Base-by-base conservation (phyloP, 2,113 vertebrate species). In the Malurus alboscapulatus region DNA sequence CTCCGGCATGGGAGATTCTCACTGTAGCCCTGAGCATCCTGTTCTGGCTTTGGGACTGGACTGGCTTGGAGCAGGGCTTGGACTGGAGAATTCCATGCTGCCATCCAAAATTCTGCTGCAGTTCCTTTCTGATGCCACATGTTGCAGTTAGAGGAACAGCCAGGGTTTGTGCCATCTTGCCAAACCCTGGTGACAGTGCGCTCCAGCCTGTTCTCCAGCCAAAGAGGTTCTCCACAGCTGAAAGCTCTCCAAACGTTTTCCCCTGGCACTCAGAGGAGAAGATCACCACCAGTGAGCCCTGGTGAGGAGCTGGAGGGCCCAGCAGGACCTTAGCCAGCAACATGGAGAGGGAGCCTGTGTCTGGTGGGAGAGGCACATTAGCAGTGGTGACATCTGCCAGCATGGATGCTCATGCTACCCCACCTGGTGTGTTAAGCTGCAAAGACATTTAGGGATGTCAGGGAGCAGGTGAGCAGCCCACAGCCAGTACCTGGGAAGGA, bases 401-500 rank as follows among this genome's bases (percentile, higher is more conserved):
- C 34, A 50, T n/a, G 67, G 8, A 20, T 11, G 14, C 8, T 57
- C 2, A 0, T 45, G 67, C 8, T n/a, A 6, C 67, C 38, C 57
- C 18, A 26, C 19, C 17, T 21, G 16, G 20, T 30, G n/a, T 2
- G 2, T 42, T 69, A 29, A 71, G 6, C 24, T 20, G 14, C 3
- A 27, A 20, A 36, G 34, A 17, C 47, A 58, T 30, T 92, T 83
- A 36, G 54, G 16, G 14, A 24, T 51, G 26, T 20, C 14, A 36
- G 18, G 59, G 30, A 63, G 10, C 6, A 21, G 67, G 24, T 0
- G 1, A 53, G 34, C 62, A 9, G 38, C 21, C 22, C 1, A 1
- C 0, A 14, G 63, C 36, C 1, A 1, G 87, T 95, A 99, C 99
- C 99, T 96, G 98, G 97, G 96, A 99, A 98, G 50, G 97, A 88